Conservation (phyloP, 2,797 vertebrate genomes). For the Limosa lapponica region DNA sequence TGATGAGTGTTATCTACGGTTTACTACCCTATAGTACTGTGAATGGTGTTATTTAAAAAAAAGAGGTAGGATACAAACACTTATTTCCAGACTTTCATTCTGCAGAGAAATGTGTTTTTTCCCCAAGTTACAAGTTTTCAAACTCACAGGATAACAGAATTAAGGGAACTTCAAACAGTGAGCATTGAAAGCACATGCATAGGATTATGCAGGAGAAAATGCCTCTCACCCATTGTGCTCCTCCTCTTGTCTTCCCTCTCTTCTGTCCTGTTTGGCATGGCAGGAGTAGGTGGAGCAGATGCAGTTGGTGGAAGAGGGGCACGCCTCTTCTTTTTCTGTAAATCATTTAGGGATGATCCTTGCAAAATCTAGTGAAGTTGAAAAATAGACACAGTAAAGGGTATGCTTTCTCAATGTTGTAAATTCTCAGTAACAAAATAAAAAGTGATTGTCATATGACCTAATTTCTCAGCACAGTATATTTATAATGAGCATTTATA, state of each 20-base stretch:
- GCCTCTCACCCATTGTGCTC: constrained; percentile 88
- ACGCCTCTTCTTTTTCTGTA: constrained; percentile 90
- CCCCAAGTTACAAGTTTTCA: background rate
- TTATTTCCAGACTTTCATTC: constrained; percentile 67
- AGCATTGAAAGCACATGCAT: constrained; percentile 2
- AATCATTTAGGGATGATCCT: constrained; percentile 76
- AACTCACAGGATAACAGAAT: background rate
- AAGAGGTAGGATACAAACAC: background rate
- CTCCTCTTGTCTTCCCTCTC: constrained; percentile 88
- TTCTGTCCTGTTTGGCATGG: constrained; percentile 82
- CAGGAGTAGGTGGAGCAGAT: constrained; percentile 74
- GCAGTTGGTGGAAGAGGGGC: constrained; percentile 89
- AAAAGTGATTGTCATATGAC: background rate
- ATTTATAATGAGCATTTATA: background rate
- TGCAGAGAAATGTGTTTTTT: background rate
- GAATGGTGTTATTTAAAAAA: background rate
- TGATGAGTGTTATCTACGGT: background rate
- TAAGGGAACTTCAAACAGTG: background rate
- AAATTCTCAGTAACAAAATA: background rate
- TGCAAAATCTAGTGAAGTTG: constrained; percentile 75
- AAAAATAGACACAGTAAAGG: background rate
- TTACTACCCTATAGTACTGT: background rate
- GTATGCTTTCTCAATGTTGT: background rate
- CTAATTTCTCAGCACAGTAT: background rate
- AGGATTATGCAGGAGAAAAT: background rate